phyloP scores from a whole-genome alignment of 2,888 invertebrate genomes.

The Sarcophaga carnaria region DNA sequence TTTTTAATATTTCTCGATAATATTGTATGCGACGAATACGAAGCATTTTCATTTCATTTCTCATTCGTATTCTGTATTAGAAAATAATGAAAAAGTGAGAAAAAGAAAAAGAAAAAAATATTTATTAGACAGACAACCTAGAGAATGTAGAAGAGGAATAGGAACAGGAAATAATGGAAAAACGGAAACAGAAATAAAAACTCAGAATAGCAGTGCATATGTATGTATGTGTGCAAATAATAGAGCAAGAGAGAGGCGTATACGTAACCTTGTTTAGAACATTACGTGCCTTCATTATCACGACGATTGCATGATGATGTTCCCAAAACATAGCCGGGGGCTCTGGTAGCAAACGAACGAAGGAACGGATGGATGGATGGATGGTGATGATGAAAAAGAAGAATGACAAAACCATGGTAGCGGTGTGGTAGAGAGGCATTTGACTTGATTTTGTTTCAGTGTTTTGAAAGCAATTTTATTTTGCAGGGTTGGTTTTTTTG shows the following conservation, averaged over 20 bases:
- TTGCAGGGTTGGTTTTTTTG: conserved; percentile 20
- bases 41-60: neutral
- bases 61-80: conserved; percentile 24
- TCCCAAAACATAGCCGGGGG: too few relatives aligned
- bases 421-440: neutral
- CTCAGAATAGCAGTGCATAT: neutral
- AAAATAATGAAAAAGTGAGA: conserved; percentile 46
- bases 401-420: neutral
- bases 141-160: neutral
- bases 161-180: conserved; percentile 45
- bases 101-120: conserved; percentile 40
- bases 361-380: neutral
- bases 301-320: conserved; percentile 53
- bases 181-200: conserved; percentile 34
- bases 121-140: conserved; percentile 26
- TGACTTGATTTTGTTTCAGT: conserved; percentile 35
- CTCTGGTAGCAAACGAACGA: too few relatives aligned
- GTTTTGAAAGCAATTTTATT: conserved; percentile 26
- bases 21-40: neutral
- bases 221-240: too few relatives aligned
- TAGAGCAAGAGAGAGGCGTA: conserved; percentile 52
- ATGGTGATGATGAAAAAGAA: conserved; percentile 21
- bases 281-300: conserved; percentile 65
- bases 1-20: conserved; percentile 13
- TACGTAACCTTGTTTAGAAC: conserved; percentile 64